phyloP scores from a whole-genome alignment of 2,797 vertebrate species.

The Huso huso region DNA sequence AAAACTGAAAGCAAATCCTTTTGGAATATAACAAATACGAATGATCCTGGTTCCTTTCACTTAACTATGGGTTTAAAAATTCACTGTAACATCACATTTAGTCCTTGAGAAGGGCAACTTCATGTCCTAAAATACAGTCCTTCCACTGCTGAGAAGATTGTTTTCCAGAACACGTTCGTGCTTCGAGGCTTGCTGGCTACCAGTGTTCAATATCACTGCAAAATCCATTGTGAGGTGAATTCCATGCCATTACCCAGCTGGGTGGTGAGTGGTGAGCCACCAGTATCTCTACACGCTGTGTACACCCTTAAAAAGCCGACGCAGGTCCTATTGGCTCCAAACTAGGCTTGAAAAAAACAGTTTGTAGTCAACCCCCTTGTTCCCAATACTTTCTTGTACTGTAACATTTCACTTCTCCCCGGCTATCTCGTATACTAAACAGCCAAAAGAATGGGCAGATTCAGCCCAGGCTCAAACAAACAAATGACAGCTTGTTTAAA shows the following conservation, averaged over 20 bases:
- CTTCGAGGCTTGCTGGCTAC: not conserved
- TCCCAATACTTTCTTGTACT: constrained; percentile 22
- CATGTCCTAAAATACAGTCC: no score
- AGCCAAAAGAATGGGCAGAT: constrained; percentile 2
- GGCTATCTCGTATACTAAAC: not conserved
- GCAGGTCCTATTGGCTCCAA: no score
- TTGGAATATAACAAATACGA: no score
- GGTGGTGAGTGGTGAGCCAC: not conserved
- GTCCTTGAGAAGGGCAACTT: no score
- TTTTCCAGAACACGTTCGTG: not conserved
- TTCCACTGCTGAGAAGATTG: not conserved
- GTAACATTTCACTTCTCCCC: constrained; percentile 12
- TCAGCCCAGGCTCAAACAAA: constrained; percentile 3
- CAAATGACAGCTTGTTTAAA: constrained; percentile 1
- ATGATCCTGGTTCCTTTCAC: no score
- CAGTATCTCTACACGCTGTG: no score
- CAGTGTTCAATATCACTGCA: not conserved
- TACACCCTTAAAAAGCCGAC: not conserved
- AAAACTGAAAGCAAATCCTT: no score
- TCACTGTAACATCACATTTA: no score
- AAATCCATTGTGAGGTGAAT: not conserved
- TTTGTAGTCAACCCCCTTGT: constrained; percentile 6
- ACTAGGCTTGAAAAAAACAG: not conserved
- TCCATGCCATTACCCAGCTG: not conserved
- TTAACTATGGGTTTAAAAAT: no score